phyloP scores from a whole-genome alignment of 1,140 invertebrate genomes.

The Hesperophylax magnus region DNA sequence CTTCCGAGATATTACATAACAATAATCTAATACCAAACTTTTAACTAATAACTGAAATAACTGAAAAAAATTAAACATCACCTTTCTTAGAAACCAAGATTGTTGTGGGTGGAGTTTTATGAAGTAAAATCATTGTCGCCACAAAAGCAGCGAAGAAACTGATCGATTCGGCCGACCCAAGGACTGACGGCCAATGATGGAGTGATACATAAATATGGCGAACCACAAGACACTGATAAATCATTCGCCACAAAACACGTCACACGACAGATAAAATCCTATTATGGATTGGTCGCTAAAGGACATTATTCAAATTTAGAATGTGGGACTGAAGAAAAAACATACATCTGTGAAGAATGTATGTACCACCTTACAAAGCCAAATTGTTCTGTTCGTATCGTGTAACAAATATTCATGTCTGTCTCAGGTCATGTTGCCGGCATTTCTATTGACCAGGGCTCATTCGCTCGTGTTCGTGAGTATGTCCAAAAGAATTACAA shows the following conservation, averaged over 20 bases:
- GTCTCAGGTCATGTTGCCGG: not conserved
- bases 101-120: no score
- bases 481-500: conserved; percentile 15
- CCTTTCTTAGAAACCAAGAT: no score
- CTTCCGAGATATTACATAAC: no score
- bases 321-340: no score
- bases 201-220: not conserved
- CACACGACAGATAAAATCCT: not conserved
- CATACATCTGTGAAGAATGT: not conserved
- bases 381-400: not conserved
- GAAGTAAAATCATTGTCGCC: no score
- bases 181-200: not conserved
- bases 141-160: not conserved
- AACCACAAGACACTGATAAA: conserved; percentile 18
- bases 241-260: conserved; percentile 19
- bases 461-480: not conserved
- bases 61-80: no score
- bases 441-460: not conserved
- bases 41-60: no score
- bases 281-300: no score
- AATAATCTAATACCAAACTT: no score
- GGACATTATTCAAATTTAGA: no score
- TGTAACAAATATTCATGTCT: no score
- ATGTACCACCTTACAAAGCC: not conserved
- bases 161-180: not conserved